Base-by-base conservation (phyloP, 2,113 vertebrate genomes). In the Cynocephalus volans region DNA sequence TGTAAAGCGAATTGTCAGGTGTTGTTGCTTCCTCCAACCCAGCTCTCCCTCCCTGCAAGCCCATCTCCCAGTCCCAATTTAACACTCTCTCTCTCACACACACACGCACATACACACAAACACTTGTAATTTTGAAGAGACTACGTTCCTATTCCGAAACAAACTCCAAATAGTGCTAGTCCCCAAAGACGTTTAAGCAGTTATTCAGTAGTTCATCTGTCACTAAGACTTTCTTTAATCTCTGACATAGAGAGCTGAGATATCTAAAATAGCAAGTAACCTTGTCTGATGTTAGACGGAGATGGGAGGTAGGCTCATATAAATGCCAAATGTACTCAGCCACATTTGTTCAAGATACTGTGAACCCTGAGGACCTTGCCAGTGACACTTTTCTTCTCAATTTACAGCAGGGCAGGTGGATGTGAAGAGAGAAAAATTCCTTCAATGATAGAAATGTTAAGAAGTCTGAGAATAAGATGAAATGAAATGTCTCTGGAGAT, bases 361-460 rank as follows among this genome's bases (percentile, higher is more conserved):
- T 77, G 52, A 31, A 50, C 62, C 21, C 33, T 64, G 23, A 93
- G 28, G 64, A 70, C 31, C 24, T 88, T 81, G 45, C 31, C 87
- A 65, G 54, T 75, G 62, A 81, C 60, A 56, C 6, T 26, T 60
- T 85, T 77, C 33, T 90, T 75, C 56, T 93, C 23, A 65, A 24
- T 87, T 72, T 93, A 75, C 14, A 76, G 52, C 26, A 86, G 17
- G 7, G 15, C 50, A 87, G 45, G 54, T 90, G 7, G 60, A 97
- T 8, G 41, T 72, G 15, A 89, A 54, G 19, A 8, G 41, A 5
- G 2, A 65, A 60, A n/a, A 17, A 19, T 64, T 80, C 69, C 9
- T 93, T 82, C 87, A 52, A 54, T 69, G n/a, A 26, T 3, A 69
- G 45, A 93, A 93, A 95, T 90, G n/a, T 86, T 87, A 81, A 81